These are phyloP conservation scores for Leptinotarsa haldemani DNA, from an alignment of 2,888 invertebrate genomes.

Conservation along the genomic window DNA sequence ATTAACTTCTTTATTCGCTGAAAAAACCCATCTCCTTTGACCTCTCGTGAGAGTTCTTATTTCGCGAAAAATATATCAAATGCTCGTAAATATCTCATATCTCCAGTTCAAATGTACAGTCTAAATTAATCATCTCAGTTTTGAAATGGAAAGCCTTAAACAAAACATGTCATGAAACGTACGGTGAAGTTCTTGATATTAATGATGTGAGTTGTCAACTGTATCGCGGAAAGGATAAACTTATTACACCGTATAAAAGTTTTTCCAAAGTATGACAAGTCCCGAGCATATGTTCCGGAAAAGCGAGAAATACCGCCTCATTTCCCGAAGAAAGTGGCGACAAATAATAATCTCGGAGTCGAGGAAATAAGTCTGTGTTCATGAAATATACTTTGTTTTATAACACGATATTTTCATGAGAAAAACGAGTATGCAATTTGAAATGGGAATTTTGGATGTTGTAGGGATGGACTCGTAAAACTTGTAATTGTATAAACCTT, in stretches of 20 bases:
- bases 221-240: not conserved
- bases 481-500: no score
- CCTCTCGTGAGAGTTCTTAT: no score
- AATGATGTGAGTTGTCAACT: not conserved
- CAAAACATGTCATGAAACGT: not conserved
- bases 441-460: no score
- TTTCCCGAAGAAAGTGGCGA: constrained; percentile 12
- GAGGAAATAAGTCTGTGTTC: not conserved
- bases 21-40: no score
- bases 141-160: not conserved
- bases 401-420: not conserved
- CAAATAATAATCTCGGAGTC: constrained; percentile 18
- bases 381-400: not conserved
- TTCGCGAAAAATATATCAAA: not conserved
- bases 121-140: not conserved
- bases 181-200: not conserved
- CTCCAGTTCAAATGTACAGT: not conserved
- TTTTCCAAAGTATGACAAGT: constrained; percentile 17
- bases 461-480: no score
- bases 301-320: constrained; percentile 19
- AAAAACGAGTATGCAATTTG: not conserved
- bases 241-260: constrained; percentile 17
- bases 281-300: constrained; percentile 21
- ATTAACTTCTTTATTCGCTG: no score
- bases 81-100: not conserved